Percentiles rank a stretch among this genome's conserved stretches.
phyloP scores from a whole-genome alignment of 2,113 vertebrate species.

The Pseudorasbora parva region DNA sequence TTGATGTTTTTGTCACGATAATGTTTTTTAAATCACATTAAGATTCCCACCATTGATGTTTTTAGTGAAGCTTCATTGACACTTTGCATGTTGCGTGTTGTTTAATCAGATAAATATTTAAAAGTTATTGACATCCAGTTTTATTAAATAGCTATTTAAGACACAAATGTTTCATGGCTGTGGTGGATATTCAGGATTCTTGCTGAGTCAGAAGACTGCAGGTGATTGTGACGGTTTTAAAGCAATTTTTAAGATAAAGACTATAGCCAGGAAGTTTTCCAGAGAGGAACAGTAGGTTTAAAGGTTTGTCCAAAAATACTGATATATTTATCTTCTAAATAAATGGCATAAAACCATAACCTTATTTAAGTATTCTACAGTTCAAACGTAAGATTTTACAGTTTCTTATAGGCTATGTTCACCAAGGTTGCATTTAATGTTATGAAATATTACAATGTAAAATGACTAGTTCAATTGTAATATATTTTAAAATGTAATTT shows the following conservation, averaged over 20 bases:
- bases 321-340: background rate
- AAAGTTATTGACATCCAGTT: constrained; percentile 42
- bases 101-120: constrained; percentile 46
- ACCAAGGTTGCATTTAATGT: too few species aligned
- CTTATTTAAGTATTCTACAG: too few species aligned
- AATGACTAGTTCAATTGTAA: too few species aligned
- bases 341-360: background rate
- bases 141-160: background rate
- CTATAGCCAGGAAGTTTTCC: background rate
- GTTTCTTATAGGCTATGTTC: too few species aligned
- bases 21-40: constrained; percentile 53
- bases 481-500: too few species aligned
- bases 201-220: background rate
- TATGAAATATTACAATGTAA: too few species aligned
- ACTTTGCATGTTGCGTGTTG: constrained; percentile 28
- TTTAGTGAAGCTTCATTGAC: constrained; percentile 44
- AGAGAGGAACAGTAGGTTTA: background rate
- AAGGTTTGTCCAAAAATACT: background rate
- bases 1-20: constrained; percentile 50
- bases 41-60: constrained; percentile 48
- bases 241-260: background rate
- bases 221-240: background rate
- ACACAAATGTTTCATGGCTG: background rate
- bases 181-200: background rate
- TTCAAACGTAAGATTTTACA: too few species aligned